Conservation (phyloP, 2,888 invertebrate species). For the Steinernema carpocapsae region DNA sequence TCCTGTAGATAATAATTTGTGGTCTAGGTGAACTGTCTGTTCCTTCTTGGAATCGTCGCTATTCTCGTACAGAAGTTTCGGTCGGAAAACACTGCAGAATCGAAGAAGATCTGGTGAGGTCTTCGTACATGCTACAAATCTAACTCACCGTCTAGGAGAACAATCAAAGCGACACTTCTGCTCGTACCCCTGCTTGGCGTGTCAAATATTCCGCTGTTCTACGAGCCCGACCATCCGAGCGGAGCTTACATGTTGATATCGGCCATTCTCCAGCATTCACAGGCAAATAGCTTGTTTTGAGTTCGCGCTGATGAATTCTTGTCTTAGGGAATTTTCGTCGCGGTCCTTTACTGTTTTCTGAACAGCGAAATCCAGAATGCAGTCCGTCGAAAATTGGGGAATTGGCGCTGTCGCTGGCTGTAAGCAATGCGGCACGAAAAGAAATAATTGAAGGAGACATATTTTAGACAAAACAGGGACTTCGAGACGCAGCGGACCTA, state of each 20-base stretch:
- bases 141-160: constrained; percentile 67
- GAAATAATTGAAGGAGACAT: not conserved
- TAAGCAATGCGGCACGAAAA: constrained; percentile 31
- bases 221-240: constrained; percentile 70
- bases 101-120: constrained; percentile 70
- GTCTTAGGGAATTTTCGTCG: constrained; percentile 68
- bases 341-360: constrained; percentile 66
- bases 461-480: constrained; percentile 24
- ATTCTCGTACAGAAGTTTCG: constrained; percentile 72
- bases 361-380: constrained; percentile 69
- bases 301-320: not conserved
- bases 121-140: constrained; percentile 27
- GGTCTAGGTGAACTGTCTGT: constrained; percentile 71
- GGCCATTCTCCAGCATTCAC: constrained; percentile 73
- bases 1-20: not conserved
- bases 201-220: constrained; percentile 73
- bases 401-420: constrained; percentile 44
- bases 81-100: constrained; percentile 71
- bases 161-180: constrained; percentile 73
- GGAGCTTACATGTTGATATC: constrained; percentile 72
- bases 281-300: constrained; percentile 69
- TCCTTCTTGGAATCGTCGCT: constrained; percentile 71
- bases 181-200: constrained; percentile 74
- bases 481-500: constrained; percentile 67
- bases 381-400: constrained; percentile 47